A percentile compares a stretch with the other conserved stretches of the same genome.
These are phyloP conservation scores for Shinisaurus crocodilurus DNA, from an alignment of 2,113 vertebrate species.

Conservation along the genomic window DNA sequence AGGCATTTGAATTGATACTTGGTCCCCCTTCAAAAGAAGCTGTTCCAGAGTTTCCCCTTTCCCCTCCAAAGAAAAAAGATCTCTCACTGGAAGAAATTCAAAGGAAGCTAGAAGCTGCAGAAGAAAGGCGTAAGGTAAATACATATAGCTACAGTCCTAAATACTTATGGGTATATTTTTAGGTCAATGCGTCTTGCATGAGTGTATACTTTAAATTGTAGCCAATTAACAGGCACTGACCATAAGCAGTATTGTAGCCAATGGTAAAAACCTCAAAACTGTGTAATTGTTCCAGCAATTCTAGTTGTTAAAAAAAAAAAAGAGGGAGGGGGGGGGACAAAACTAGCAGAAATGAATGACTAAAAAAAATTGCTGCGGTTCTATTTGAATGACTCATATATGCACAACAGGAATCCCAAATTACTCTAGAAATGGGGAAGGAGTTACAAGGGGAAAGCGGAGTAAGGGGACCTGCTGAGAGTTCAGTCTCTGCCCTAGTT, in stretches of 20 bases:
- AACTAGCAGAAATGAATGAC: not conserved
- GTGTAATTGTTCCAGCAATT: not conserved
- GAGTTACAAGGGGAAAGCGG: not conserved
- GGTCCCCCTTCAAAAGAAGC: constrained; percentile 88
- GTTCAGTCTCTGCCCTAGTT: not conserved
- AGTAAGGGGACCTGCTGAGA: no score
- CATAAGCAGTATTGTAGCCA: no score
- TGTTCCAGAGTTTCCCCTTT: constrained; percentile 88
- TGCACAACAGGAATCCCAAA: not conserved
- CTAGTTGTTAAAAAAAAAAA: not conserved
- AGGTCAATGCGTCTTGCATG: not conserved
- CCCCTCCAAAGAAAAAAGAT: constrained; percentile 92
- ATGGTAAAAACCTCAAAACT: not conserved
- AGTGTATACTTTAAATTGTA: not conserved
- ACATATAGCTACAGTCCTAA: not conserved
- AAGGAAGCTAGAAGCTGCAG: constrained; percentile 93
- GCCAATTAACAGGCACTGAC: not conserved
- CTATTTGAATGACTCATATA: not conserved
- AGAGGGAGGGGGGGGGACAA: not conserved
- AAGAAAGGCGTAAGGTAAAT: constrained; percentile 94
- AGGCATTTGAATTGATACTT: constrained; percentile 95
- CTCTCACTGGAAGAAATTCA: constrained; percentile 94
- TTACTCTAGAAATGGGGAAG: not conserved
- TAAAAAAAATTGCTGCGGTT: not conserved
- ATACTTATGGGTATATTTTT: not conserved